Evolutionary conservation across 1,140 invertebrate species (phyloP).

Genomic region (Ladona fulva): DNA sequence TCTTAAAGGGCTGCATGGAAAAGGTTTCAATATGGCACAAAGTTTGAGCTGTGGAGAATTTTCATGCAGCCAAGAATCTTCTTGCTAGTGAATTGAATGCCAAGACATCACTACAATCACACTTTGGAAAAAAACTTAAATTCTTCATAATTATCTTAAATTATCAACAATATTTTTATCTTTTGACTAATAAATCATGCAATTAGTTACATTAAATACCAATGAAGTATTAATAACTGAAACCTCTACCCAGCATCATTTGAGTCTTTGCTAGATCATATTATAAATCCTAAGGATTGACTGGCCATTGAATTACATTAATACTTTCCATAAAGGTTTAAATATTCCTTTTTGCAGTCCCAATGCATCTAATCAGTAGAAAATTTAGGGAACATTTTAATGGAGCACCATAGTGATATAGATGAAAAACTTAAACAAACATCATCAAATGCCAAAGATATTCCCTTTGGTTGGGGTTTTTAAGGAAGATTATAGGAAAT

Average conservation of each 20-base stretch:
- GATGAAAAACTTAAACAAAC: conserved; percentile 1
- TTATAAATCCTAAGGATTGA: not conserved
- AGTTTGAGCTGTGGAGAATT: not conserved
- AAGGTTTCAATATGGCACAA: not conserved
- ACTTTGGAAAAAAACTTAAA: too few relatives aligned
- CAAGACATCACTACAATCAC: too few relatives aligned
- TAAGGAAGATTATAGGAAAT: not conserved
- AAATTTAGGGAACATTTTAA: not conserved
- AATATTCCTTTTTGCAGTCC: conserved; percentile 1
- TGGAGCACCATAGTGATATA: conserved; percentile 4
- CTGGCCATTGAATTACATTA: not conserved
- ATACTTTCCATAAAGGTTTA: not conserved
- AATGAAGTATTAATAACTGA: too few relatives aligned
- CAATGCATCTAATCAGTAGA: conserved; percentile 1
- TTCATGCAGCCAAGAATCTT: too few relatives aligned
- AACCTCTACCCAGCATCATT: too few relatives aligned
- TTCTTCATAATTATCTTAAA: too few relatives aligned
- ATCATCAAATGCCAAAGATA: not conserved
- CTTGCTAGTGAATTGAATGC: too few relatives aligned
- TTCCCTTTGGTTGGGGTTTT: not conserved
- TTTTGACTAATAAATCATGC: too few relatives aligned
- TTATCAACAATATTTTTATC: too few relatives aligned
- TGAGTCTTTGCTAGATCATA: too few relatives aligned
- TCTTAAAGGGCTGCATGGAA: too few relatives aligned
- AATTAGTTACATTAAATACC: too few relatives aligned